phyloP scores from a whole-genome alignment of 1,140 invertebrate species.

The Eriocheir sinensis region DNA sequence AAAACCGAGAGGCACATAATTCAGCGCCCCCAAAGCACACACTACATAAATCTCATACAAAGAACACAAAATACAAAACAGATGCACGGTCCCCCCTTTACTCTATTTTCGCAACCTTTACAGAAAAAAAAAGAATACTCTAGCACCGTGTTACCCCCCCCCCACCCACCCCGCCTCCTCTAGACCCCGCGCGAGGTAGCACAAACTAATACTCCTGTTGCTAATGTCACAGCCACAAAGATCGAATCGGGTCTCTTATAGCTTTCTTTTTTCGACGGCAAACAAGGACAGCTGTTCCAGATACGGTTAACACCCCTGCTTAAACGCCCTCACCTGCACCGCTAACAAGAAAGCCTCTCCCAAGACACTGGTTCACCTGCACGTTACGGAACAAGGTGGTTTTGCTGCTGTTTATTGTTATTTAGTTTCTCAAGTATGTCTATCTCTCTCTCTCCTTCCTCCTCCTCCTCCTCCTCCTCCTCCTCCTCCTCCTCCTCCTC shows the following conservation, averaged over 20 bases:
- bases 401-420: background rate
- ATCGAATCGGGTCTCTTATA: background rate
- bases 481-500: too few relatives aligned
- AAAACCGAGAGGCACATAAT: background rate
- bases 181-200: too few relatives aligned
- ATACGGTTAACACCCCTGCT: constrained; percentile 14
- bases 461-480: too few relatives aligned
- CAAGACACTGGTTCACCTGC: too few relatives aligned
- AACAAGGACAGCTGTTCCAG: background rate
- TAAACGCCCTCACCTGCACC: background rate
- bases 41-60: too few relatives aligned
- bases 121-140: background rate
- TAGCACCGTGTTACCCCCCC: background rate
- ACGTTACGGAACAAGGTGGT: background rate
- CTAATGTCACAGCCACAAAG: constrained; percentile 15
- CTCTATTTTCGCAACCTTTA: background rate
- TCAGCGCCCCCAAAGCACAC: background rate
- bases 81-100: too few relatives aligned
- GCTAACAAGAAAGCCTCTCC: background rate
- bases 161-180: background rate
- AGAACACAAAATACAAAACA: too few relatives aligned
- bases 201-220: constrained; percentile 6
- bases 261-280: background rate
- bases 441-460: too few relatives aligned
- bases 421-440: background rate